Percentiles rank a stretch among this genome's conserved stretches.
Evolutionary conservation across 2,797 vertebrate genomes (phyloP).

Genomic region (Orientallactaga sibirica): DNA sequence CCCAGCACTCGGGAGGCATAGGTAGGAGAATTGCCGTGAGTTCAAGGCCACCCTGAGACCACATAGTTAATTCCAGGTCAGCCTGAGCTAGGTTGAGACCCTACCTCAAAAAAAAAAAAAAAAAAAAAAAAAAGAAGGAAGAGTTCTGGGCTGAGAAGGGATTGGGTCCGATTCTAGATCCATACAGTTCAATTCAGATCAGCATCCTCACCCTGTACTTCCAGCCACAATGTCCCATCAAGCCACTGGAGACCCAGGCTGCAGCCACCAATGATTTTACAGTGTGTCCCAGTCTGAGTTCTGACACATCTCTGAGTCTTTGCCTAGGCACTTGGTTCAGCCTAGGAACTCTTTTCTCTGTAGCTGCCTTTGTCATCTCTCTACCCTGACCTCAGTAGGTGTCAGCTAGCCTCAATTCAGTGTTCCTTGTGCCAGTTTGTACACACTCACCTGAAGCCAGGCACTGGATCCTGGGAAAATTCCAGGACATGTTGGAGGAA

Average conservation of each 20-base stretch:
- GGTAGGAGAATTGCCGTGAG: no score
- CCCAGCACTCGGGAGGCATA: no score
- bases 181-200: background rate
- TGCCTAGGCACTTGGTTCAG: background rate
- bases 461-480: background rate
- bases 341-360: background rate
- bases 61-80: no score
- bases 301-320: background rate
- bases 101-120: no score
- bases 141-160: background rate
- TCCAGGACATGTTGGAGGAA: background rate
- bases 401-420: constrained; percentile 1
- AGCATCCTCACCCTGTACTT: background rate
- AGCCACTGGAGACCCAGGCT: background rate
- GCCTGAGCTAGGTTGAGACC: no score
- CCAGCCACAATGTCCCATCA: background rate
- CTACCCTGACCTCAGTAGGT: background rate
- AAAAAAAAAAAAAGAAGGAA: background rate
- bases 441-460: background rate
- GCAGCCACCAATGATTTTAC: background rate
- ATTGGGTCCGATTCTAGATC: background rate
- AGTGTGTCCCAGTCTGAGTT: background rate
- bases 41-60: no score
- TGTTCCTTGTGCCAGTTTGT: background rate
- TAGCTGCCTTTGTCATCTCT: constrained; percentile 7